phyloP scores from a whole-genome alignment of 2,113 vertebrate species.

The Typhlomys cinereus region DNA sequence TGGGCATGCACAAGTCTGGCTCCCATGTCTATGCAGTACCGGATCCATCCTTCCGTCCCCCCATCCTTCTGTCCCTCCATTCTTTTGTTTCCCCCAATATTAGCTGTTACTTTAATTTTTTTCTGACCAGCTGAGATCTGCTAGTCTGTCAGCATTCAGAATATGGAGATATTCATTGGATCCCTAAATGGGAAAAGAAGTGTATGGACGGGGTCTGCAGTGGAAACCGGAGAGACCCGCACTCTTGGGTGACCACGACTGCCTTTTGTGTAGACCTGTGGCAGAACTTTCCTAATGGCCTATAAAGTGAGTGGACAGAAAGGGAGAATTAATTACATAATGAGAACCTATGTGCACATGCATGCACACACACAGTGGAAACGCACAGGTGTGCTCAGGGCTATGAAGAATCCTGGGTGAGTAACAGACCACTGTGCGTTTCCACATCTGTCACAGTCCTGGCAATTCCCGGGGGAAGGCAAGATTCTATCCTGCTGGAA shows the following conservation, averaged over 20 bases:
- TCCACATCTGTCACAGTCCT: too few relatives aligned
- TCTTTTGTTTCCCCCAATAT: neutral
- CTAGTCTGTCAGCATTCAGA: neutral
- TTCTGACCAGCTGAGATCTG: neutral
- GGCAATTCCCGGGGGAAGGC: too few relatives aligned
- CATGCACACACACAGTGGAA: neutral
- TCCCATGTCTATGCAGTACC: slow-evolving; percentile 10
- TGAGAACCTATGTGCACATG: too few relatives aligned
- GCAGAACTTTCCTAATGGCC: neutral
- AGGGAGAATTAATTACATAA: neutral
- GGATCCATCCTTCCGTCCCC: neutral
- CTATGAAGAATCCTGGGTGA: too few relatives aligned
- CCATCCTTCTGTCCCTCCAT: neutral
- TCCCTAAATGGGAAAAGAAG: neutral
- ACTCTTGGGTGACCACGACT: neutral
- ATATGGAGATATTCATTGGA: neutral
- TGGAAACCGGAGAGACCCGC: neutral
- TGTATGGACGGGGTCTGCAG: accelerated
- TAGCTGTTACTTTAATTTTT: neutral
- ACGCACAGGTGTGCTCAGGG: too few relatives aligned
- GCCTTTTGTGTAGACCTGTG: accelerated
- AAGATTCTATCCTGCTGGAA: too few relatives aligned
- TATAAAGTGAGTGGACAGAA: neutral
- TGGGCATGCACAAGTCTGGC: neutral
- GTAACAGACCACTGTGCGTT: too few relatives aligned